phyloP scores from a whole-genome alignment of 1,140 invertebrate species.

The Lasioglossum albipes region DNA sequence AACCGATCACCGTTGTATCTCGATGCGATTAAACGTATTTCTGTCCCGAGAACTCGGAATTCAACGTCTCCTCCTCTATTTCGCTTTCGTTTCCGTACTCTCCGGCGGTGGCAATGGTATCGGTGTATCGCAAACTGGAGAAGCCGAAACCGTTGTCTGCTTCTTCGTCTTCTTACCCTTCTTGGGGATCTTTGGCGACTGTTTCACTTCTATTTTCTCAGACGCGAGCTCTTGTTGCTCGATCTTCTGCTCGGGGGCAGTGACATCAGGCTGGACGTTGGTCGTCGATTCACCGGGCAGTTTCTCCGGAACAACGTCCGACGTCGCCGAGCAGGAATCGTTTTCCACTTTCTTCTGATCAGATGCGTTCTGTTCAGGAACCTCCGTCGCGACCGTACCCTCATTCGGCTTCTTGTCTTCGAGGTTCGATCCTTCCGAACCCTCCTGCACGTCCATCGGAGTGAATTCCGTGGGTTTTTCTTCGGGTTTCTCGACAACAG shows the following conservation, averaged over 20 bases:
- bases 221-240: background rate
- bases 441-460: background rate
- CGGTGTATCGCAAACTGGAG: constrained; percentile 69
- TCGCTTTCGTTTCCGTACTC: background rate
- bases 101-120: constrained; percentile 70
- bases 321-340: background rate
- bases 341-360: background rate
- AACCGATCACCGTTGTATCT: too few species aligned
- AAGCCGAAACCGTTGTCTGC: constrained; percentile 28
- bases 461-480: background rate
- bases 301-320: background rate
- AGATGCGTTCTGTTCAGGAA: background rate
- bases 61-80: constrained; percentile 16
- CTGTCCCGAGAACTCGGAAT: background rate
- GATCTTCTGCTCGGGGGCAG: background rate
- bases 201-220: constrained; percentile 45
- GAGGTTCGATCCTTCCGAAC: background rate
- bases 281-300: too few species aligned
- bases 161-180: constrained; percentile 72
- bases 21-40: too few species aligned
- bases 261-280: background rate
- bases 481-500: too few species aligned
- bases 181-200: constrained; percentile 62
- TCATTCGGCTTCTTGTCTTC: background rate
- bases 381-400: too few species aligned